These are phyloP conservation scores for Xenus cinereus DNA, from an alignment of 2,113 vertebrate genomes.

Conservation along the genomic window DNA sequence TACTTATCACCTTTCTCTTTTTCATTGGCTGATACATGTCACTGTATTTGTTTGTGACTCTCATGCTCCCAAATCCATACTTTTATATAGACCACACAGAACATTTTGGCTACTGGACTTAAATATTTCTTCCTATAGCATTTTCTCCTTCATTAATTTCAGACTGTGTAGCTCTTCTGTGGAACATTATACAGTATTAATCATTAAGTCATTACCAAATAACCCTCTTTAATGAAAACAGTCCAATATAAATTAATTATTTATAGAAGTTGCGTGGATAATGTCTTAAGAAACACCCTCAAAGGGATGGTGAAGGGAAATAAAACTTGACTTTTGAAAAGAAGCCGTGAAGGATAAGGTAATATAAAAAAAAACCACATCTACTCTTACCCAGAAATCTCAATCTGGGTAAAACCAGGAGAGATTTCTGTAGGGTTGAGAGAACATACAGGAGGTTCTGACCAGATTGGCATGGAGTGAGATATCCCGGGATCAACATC, in stretches of 20 bases:
- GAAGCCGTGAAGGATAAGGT: not conserved
- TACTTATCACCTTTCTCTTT: not conserved
- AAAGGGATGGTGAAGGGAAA: not conserved
- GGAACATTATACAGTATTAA: not conserved
- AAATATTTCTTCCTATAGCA: not conserved
- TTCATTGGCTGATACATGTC: fast-evolving
- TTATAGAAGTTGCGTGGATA: not conserved
- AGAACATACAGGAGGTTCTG: not conserved
- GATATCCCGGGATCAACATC: not conserved
- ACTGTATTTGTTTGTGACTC: not conserved
- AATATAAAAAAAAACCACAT: not conserved
- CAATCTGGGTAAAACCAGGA: not conserved
- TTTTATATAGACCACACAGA: not conserved
- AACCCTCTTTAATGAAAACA: not conserved
- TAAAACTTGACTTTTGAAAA: not conserved
- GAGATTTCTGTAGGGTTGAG: not conserved
- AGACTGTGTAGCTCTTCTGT: not conserved
- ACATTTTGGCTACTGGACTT: not conserved
- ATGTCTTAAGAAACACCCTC: not conserved
- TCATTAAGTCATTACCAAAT: not conserved
- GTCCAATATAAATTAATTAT: not conserved
- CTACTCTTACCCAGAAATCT: not conserved
- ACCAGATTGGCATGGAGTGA: not conserved
- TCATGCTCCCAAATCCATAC: not conserved
- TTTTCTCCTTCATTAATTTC: not conserved